Conservation (phyloP, 2,113 vertebrate species). For the Osmerus mordax region DNA sequence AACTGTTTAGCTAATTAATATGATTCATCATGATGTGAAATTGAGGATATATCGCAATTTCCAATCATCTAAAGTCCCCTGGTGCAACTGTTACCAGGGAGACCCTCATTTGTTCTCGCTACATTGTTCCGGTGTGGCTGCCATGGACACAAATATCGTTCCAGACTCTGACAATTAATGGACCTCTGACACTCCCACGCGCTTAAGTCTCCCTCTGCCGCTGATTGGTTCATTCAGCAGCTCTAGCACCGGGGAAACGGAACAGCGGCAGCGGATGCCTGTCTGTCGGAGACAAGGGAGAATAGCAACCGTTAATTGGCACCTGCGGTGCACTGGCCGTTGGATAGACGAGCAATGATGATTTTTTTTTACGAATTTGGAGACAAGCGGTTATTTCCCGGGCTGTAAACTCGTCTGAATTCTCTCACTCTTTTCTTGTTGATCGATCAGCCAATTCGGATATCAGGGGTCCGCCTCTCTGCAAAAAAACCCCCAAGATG, state of each 20-base stretch:
- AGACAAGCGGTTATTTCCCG: not conserved
- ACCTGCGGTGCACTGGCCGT: not conserved
- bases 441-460: too few species aligned
- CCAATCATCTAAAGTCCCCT: too few species aligned
- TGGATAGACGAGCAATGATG: not conserved
- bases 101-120: too few species aligned
- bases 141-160: too few species aligned
- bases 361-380: not conserved
- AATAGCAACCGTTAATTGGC: not conserved
- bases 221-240: slow-evolving; percentile 55
- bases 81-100: too few species aligned
- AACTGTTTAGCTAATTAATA: too few species aligned
- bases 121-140: too few species aligned
- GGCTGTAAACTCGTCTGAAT: not conserved
- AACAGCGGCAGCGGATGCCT: slow-evolving; percentile 56
- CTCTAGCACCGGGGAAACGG: slow-evolving; percentile 67
- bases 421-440: too few species aligned
- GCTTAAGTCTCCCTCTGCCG: slow-evolving; percentile 34
- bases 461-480: too few species aligned
- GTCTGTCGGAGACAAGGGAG: not conserved
- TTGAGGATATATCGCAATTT: too few species aligned
- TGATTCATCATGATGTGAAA: too few species aligned
- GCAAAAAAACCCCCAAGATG: too few species aligned
- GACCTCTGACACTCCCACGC: slow-evolving; percentile 41
- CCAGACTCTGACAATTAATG: slow-evolving; percentile 8